Evolutionary conservation across 2,797 vertebrate species (phyloP), one percentile per base, ranked within the genome.

Genomic region (Poeciliopsis gracilis): DNA sequence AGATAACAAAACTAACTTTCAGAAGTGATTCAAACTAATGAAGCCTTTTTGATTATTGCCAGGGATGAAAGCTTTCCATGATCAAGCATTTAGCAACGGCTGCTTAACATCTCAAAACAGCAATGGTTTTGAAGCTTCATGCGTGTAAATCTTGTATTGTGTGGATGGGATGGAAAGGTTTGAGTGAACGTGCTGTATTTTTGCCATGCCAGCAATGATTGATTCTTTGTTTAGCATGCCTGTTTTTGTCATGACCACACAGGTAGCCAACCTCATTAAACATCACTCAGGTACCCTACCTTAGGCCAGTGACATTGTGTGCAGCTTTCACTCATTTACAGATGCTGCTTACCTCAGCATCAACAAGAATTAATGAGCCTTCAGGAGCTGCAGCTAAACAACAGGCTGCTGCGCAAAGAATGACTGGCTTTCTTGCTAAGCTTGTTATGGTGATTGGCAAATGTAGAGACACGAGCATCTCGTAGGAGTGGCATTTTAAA

Each of bases 321-420:
- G 2, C 55, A 72, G 77, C 80, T 81, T 86, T 78, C 63, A 82
- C 80, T 73, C 84, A 78, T 82, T 86, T 30, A 38, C 66, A 25
- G 78, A 81, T 46, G 82, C 75, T 86, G 83, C 84, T 78, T 81
- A 77, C 71, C 84, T 88, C 86, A 83, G 85, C 86, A 83, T 33
- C 75, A 85, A 66, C 49, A 82, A 55, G 67, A 88, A 78, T 82
- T 89, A 91, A 93, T 87, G 83, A 89, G 85, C 82, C 78, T 55
- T 87, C 77, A 69, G 80, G 83, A 78, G 77, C 82, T 59, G 74
- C 61, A 10, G 59, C 75, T 78, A 82, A 89, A 77, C 78, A 72
- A 70, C 53, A 43, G 67, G 73, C 88, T 83, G 81, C 63, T 41
- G 36, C 9, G 4, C 20, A 67, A 33, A 66, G 33, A 66, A 66